Evolutionary conservation across 2,113 vertebrate genomes (phyloP).

Genomic region (Varanus salvator): DNA sequence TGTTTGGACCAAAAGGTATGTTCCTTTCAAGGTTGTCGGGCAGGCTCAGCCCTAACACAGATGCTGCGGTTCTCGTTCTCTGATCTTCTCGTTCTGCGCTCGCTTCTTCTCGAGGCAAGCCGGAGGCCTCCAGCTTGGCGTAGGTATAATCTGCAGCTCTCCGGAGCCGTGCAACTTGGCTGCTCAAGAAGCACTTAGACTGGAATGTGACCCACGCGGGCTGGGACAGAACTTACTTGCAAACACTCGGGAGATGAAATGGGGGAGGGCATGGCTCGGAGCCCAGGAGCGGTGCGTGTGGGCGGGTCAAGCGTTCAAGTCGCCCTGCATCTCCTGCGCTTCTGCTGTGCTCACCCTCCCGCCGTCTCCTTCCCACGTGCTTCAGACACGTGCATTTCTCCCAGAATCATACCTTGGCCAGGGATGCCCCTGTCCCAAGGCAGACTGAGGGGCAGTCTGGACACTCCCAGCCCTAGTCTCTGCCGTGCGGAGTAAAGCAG

Average conservation of each 20-base stretch:
- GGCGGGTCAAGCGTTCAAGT: neutral
- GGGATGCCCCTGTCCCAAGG: neutral
- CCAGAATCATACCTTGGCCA: neutral
- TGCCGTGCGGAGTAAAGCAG: neutral
- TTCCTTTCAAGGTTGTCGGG: neutral
- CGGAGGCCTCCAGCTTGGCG: neutral
- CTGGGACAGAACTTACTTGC: neutral
- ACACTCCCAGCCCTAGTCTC: neutral
- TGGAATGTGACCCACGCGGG: neutral
- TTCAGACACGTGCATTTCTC: neutral
- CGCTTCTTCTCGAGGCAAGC: neutral
- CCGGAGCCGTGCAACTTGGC: neutral
- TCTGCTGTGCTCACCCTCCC: neutral
- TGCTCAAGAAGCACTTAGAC: neutral
- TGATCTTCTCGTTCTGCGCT: neutral
- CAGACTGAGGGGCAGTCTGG: too few relatives aligned
- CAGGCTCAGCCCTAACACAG: neutral
- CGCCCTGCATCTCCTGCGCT: neutral
- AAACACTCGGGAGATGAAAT: neutral
- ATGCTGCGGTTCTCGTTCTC: neutral
- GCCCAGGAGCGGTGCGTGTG: neutral
- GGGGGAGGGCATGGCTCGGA: neutral
- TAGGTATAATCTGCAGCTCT: neutral
- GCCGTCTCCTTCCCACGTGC: too few relatives aligned
- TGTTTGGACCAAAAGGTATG: constrained; percentile 95